Evolutionary conservation across 2,888 invertebrate genomes (phyloP), one percentile per base, ranked within the genome.

Genomic region (Tholera decimalis): DNA sequence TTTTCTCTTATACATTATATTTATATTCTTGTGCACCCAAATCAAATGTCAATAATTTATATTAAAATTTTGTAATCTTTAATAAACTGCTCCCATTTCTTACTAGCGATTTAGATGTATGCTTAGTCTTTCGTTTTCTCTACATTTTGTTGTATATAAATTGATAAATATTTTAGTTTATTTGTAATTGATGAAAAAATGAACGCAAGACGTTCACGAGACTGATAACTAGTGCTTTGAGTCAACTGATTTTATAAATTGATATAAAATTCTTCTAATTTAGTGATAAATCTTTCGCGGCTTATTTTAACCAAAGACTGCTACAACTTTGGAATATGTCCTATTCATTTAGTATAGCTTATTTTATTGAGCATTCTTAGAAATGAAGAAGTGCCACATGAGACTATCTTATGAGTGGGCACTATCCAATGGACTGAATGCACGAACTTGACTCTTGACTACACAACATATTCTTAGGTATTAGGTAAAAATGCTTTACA

Each of bases 231-330:
- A 82, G 83, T 82, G 81, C 82, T 85, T 83, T 66, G 82, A 80
- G 84, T 86, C 83, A 71, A 82, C 75, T 79, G 71, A 72, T 83
- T 82, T 74, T 80, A 76, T 63, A 70, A 81, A 77, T 74, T 71
- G 50, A 61, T 72, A 33, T 62, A 64, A 60, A 74, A 75, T 77
- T 59, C 68, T 75, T 75, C 69, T 69, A 43, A 74, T 60, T 64
- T 77, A 75, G 64, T 72, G 56, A 75, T 74, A 77, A 77, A 70
- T 75, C 37, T 76, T 77, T 74, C 69, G 77, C 80, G 82, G 79
- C 83, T 78, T 80, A 83, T 83, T 82, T 79, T 84, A 84, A 88
- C 88, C 90, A 90, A 90, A 90, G 90, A 90, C 86, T 86, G 82
- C 76, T 77, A 81, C 69, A 62, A 65, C 55, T 59, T 69, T 75